Base-by-base conservation (phyloP, 2,113 vertebrate species). In the Euleptes europaea region DNA sequence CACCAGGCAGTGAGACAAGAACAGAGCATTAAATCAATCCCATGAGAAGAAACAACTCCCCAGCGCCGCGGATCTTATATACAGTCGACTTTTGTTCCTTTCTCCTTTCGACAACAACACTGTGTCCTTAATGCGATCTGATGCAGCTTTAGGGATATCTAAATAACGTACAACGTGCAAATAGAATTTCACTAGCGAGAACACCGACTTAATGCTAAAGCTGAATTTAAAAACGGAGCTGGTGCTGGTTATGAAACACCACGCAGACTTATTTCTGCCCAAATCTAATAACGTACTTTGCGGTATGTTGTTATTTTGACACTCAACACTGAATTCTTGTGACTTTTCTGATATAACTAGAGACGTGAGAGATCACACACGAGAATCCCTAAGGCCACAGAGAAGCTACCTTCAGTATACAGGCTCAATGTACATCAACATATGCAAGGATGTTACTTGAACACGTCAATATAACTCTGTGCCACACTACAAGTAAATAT, bases 21-120 rank as follows among this genome's bases (percentile, higher is more conserved):
- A 72, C 69, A 78, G 84, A 80, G 28, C 66, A 35, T 84, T 78
- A 86, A 28, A 84, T 11, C 57, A 75, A 85, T 85, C 93, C 84
- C 80, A 83, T 87, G 79, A 78, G 92, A 93, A 92, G 47, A 88
- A 86, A 14, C 77, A 86, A 90, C n/a, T 60, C 80, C 57, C 42
- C 66, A 47, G 54, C 31, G 60, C 77, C 54, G 33, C 69, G 86
- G 65, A 19, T 4, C 11, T 84, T 76, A 83, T 73, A 89, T 85
- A 84, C n/a, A 80, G 84, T 54, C 9, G 85, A 28, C 38, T 51
- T 28, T 42, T 40, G 54, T 42, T 28, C 31, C 13, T 35, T 85
- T 85, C 70, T 26, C 28, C 88, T 35, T 60, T 74, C 14, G 66
- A 76, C 51, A 67, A 85, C 74, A 33, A 49, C 0, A 57, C 0